Evolutionary conservation across 2,888 invertebrate genomes (phyloP).

Genomic region (Parascotia fuliginaria): DNA sequence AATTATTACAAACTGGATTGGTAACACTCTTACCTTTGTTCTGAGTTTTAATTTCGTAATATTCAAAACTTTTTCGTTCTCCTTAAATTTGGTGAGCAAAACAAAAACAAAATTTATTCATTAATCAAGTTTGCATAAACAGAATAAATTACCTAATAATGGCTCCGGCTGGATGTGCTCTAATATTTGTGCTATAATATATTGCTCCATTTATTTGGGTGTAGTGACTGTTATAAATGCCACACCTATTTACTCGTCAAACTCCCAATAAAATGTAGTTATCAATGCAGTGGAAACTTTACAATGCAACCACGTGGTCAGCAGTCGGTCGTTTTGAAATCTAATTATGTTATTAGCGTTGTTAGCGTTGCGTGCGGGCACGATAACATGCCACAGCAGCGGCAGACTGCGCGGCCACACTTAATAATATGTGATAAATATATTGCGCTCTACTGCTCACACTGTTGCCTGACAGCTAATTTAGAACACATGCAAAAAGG

Average conservation of each 20-base stretch:
- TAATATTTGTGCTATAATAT: neutral
- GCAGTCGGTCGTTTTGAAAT: constrained; percentile 22
- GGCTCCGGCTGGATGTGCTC: neutral
- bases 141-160: no score
- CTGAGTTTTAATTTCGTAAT: neutral
- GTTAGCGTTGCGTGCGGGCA: constrained; percentile 22
- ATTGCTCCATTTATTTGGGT: constrained; percentile 1
- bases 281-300: constrained; percentile 27
- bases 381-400: constrained; percentile 9
- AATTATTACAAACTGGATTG: neutral
- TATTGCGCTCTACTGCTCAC: constrained; percentile 12
- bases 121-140: no score
- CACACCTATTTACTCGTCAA: constrained; percentile 15
- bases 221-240: neutral
- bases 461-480: neutral
- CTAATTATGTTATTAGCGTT: constrained; percentile 39
- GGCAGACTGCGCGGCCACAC: constrained; percentile 35
- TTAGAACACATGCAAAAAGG: neutral
- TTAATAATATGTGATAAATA: constrained; percentile 22
- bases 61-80: no score
- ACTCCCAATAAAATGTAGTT: constrained; percentile 3
- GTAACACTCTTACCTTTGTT: neutral
- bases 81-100: no score
- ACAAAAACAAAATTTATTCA: no score
- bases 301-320: constrained; percentile 17